A percentile compares a stretch with the other conserved stretches of the same genome.
Conservation (phyloP, 2,888 invertebrate species). For the Hirtodrosophila alboralis region DNA sequence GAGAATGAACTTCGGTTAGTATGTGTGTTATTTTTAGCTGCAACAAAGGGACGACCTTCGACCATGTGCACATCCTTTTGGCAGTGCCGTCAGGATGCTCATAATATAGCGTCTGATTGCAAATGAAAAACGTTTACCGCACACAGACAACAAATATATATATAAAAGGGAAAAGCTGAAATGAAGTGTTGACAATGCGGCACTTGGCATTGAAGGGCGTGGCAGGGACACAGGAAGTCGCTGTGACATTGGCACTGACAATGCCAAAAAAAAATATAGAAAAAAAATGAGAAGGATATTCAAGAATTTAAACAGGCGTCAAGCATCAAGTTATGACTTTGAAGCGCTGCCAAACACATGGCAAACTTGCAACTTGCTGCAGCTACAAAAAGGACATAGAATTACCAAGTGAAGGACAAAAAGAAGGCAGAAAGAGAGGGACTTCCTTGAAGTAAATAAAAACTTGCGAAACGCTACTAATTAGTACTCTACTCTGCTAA, state of each 20-base stretch:
- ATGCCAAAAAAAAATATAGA: conserved; percentile 21
- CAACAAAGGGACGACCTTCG: conserved; percentile 52
- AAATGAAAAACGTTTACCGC: conserved; percentile 48
- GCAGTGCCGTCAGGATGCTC: conserved; percentile 32
- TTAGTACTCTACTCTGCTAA: conserved; percentile 24
- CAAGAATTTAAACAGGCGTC: conserved; percentile 40
- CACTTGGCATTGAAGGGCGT: conserved; percentile 51
- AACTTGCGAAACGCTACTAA: conserved; percentile 35
- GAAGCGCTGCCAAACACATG: conserved; percentile 48
- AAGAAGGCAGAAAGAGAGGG: neutral
- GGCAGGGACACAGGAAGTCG: conserved; percentile 42
- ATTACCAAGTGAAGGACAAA: conserved; percentile 3
- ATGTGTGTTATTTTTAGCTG: conserved; percentile 45
- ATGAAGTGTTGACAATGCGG: conserved; percentile 62
- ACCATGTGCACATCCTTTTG: conserved; percentile 48
- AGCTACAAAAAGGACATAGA: conserved; percentile 40
- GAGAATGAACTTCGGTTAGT: too few relatives aligned
- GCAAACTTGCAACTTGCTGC: conserved; percentile 17
- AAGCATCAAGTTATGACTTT: conserved; percentile 62
- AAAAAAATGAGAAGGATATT: conserved; percentile 20
- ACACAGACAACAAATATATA: conserved; percentile 3
- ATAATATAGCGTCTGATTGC: conserved; percentile 56
- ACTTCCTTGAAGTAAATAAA: conserved; percentile 14
- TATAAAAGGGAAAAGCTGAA: conserved; percentile 22
- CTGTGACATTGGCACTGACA: conserved; percentile 43